These are phyloP conservation scores for Nyctereutes procyonoides DNA, from an alignment of 2,113 vertebrate genomes.

Conservation along the genomic window DNA sequence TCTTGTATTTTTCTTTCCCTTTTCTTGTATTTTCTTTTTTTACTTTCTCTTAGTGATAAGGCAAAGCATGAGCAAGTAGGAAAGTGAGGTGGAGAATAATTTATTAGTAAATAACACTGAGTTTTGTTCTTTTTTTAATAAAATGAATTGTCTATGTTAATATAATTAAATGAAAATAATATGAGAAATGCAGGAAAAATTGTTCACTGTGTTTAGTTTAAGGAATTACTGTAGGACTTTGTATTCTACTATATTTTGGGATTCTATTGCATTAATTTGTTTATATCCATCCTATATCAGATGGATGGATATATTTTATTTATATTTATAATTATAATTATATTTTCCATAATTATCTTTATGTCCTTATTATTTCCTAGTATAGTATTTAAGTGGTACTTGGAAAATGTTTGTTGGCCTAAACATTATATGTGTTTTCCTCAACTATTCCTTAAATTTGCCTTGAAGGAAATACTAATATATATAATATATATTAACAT, in stretches of 20 bases:
- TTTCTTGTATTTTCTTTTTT: neutral
- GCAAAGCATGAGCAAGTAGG: neutral
- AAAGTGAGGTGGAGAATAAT: neutral
- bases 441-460: neutral
- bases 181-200: neutral
- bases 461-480: neutral
- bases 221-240: neutral
- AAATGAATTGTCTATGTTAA: neutral
- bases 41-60: neutral
- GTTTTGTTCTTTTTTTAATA: neutral
- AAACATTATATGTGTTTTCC: neutral
- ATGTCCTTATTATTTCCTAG: neutral
- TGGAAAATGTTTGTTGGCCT: neutral
- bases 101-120: constrained; percentile 6
- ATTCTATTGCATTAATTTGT: neutral
- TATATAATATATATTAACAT: neutral
- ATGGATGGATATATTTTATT: too few relatives aligned
- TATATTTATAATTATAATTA: too few relatives aligned
- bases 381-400: neutral
- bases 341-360: neutral
- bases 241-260: neutral
- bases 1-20: neutral
- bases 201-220: neutral
- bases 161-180: neutral
- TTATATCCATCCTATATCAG: neutral